Conservation (phyloP, 2,888 invertebrate genomes). For the Acrocyrtus sp. region DNA sequence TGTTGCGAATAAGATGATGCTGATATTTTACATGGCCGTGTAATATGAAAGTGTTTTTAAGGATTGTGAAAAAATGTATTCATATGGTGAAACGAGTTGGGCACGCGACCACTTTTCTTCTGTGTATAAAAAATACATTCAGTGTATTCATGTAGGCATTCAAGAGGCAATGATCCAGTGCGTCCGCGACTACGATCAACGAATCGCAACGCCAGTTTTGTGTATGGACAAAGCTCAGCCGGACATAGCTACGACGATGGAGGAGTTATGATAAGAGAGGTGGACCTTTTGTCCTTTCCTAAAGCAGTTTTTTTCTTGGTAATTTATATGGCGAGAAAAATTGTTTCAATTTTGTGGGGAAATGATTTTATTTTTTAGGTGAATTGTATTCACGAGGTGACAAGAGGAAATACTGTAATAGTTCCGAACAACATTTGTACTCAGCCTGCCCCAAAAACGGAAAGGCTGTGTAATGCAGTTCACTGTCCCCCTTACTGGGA, state of each 20-base stretch:
- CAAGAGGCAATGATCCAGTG: conserved; percentile 90
- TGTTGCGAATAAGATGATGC: no score
- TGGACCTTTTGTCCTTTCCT: conserved; percentile 3
- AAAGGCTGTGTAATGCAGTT: conserved; percentile 90
- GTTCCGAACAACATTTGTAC: conserved; percentile 96
- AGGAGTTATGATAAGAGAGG: conserved; percentile 88
- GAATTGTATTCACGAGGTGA: conserved; percentile 87
- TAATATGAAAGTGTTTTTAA: no score
- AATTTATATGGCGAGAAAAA: not conserved
- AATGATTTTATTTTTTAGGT: conserved; percentile 68
- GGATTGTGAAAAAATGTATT: no score
- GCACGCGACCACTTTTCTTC: no score
- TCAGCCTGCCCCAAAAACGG: conserved; percentile 86
- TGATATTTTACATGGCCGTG: no score
- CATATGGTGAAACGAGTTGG: no score
- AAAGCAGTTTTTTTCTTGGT: not conserved
- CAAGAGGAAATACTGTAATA: conserved; percentile 87
- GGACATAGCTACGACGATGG: conserved; percentile 82
- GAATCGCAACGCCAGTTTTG: conserved; percentile 86
- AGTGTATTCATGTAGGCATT: conserved; percentile 67
- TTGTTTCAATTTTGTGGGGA: no score
- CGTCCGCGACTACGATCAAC: conserved; percentile 85
- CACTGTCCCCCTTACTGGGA: conserved; percentile 95
- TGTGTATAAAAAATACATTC: not conserved
- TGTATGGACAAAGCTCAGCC: conserved; percentile 89